Evolutionary conservation across 2,797 vertebrate species (phyloP).

Genomic region (Anguilla obscura): DNA sequence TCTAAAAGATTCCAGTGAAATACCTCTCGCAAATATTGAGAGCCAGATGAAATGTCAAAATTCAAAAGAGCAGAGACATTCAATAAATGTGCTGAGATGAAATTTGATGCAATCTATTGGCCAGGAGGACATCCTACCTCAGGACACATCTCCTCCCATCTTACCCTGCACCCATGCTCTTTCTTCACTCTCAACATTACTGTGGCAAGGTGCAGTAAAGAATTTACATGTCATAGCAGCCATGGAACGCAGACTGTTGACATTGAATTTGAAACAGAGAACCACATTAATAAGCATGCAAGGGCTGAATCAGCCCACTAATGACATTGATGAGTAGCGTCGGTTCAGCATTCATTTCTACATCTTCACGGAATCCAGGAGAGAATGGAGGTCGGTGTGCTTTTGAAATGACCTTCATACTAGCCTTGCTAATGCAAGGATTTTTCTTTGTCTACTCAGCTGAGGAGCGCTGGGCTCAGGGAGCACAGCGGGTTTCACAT

Average conservation of each 20-base stretch:
- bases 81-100: not conserved
- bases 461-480: slow-evolving; percentile 18
- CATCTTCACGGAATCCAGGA: not conserved
- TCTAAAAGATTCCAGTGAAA: not conserved
- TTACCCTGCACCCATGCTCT: not conserved
- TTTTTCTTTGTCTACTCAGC: slow-evolving; percentile 34
- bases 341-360: not conserved
- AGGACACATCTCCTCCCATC: not conserved
- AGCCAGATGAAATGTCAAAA: not conserved
- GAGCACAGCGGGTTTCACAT: slow-evolving; percentile 39
- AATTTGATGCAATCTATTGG: not conserved
- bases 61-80: not conserved
- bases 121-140: not conserved
- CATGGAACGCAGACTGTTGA: too few species aligned
- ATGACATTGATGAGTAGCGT: not conserved
- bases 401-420: slow-evolving; percentile 54
- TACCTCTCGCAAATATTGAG: not conserved
- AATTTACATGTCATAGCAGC: not conserved
- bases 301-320: too few species aligned
- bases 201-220: not conserved
- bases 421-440: slow-evolving; percentile 27
- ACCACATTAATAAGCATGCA: too few species aligned
- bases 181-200: not conserved
- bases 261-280: too few species aligned
- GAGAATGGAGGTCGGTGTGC: not conserved